Conservation (phyloP, 2,797 vertebrate species). For the Centropyge bicolor region DNA sequence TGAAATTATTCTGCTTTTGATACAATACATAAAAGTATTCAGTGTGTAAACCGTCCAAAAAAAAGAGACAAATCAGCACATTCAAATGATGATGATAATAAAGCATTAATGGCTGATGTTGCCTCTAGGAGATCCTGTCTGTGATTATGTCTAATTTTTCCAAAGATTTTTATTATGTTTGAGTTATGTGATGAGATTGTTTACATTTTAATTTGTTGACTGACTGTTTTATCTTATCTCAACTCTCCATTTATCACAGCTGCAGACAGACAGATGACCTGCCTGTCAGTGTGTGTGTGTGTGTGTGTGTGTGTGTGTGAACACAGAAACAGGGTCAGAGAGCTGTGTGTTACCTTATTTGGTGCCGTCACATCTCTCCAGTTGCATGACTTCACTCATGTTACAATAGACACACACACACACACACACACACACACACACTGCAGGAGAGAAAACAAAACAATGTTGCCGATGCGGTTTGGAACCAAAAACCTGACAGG, state of each 20-base stretch:
- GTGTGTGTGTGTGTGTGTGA: neutral
- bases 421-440: slow-evolving; percentile 23
- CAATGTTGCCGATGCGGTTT: slow-evolving; percentile 38
- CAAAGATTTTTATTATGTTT: too few species aligned
- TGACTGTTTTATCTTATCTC: too few species aligned
- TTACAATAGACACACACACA: slow-evolving; percentile 54
- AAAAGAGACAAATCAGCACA: too few species aligned
- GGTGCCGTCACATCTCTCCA: slow-evolving; percentile 62
- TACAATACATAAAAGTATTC: too few species aligned
- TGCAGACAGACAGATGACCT: slow-evolving; percentile 50
- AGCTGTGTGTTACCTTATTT: slow-evolving; percentile 62
- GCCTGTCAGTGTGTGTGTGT: neutral
- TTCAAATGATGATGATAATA: too few species aligned
- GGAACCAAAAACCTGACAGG: slow-evolving; percentile 50
- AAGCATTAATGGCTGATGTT: too few species aligned
- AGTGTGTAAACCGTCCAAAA: too few species aligned
- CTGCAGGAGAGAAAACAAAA: slow-evolving; percentile 53
- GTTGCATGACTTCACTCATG: slow-evolving; percentile 64
- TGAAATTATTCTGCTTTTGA: too few species aligned
- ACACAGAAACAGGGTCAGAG: slow-evolving; percentile 25
- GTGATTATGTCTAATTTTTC: too few species aligned
- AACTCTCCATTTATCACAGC: slow-evolving; percentile 44
- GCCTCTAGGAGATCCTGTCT: too few species aligned
- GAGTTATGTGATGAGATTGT: too few species aligned
- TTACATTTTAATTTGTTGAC: too few species aligned